phyloP scores from a whole-genome alignment of 1,140 invertebrate genomes.

The Fopius arisanus region DNA sequence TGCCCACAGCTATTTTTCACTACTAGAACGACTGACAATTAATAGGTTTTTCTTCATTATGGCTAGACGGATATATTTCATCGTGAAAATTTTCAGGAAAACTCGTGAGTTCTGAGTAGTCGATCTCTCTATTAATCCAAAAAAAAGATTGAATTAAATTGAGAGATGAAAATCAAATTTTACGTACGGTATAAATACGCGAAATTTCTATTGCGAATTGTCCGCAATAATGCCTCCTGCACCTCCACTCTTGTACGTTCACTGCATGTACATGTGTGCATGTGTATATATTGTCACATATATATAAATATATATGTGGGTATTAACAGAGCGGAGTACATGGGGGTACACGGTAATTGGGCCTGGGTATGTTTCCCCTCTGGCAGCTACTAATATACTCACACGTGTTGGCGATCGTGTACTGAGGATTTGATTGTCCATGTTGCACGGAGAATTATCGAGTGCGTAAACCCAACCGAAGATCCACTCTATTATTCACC shows the following conservation, averaged over 20 bases:
- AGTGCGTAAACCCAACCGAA: conserved; percentile 36
- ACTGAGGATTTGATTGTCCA: conserved; percentile 53
- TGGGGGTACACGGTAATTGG: conserved; percentile 46
- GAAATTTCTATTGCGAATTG: conserved; percentile 43
- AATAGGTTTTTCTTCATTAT: too few relatives aligned
- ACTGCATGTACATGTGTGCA: not conserved
- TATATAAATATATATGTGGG: conserved; percentile 11
- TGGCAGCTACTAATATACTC: conserved; percentile 48
- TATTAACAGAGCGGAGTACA: not conserved
- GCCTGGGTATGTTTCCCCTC: conserved; percentile 35
- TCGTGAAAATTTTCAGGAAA: too few relatives aligned
- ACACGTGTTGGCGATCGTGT: conserved; percentile 54
- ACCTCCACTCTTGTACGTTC: not conserved
- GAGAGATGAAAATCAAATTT: too few relatives aligned
- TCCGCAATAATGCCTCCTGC: conserved; percentile 22
- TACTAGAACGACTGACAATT: not conserved
- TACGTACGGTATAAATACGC: not conserved
- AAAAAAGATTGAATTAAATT: too few relatives aligned
- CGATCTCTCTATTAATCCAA: too few relatives aligned
- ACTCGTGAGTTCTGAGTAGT: too few relatives aligned
- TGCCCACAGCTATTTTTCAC: not conserved
- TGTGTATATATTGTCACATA: too few relatives aligned
- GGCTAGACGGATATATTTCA: too few relatives aligned
- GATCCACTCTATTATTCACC: not conserved
- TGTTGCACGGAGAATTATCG: conserved; percentile 54